Percentiles rank a stretch among this genome's conserved stretches.
Conservation (phyloP, 2,113 vertebrate species). For the Indri indri region DNA sequence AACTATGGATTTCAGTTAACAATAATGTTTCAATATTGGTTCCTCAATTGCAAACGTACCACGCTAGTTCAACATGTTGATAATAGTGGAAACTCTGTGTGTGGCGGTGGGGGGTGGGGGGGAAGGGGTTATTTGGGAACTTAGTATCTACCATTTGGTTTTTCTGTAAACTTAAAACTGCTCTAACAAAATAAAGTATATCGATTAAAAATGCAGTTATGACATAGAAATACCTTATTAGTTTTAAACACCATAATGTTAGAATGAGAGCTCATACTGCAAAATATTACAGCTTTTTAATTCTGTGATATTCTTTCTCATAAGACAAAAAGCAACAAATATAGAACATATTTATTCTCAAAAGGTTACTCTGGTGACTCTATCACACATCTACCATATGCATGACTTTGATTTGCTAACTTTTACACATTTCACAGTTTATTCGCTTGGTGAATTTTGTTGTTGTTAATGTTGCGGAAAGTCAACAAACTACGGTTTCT, state of each 20-base stretch:
- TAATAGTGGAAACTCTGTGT: background rate
- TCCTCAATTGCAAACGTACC: background rate
- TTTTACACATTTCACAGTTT: background rate
- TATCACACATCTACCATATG: fast-evolving
- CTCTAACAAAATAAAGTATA: background rate
- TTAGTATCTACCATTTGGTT: background rate
- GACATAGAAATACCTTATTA: background rate
- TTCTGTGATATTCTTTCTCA: background rate
- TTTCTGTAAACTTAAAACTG: background rate
- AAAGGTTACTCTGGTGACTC: background rate
- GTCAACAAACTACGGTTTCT: background rate
- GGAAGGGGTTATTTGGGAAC: background rate
- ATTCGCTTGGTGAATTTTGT: background rate
- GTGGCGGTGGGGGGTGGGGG: background rate
- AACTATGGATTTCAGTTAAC: background rate
- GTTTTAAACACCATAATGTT: background rate
- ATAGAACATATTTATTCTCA: background rate
- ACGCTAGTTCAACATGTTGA: background rate
- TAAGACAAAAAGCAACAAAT: background rate
- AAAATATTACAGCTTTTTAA: background rate
- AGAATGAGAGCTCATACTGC: background rate
- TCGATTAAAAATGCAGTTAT: background rate
- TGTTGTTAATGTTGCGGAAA: no score
- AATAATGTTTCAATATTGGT: background rate
- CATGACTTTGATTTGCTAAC: background rate